A percentile compares a stretch with the other conserved stretches of the same genome.
Conservation (phyloP, 2,888 invertebrate genomes). For the Agonopterix heracliana region DNA sequence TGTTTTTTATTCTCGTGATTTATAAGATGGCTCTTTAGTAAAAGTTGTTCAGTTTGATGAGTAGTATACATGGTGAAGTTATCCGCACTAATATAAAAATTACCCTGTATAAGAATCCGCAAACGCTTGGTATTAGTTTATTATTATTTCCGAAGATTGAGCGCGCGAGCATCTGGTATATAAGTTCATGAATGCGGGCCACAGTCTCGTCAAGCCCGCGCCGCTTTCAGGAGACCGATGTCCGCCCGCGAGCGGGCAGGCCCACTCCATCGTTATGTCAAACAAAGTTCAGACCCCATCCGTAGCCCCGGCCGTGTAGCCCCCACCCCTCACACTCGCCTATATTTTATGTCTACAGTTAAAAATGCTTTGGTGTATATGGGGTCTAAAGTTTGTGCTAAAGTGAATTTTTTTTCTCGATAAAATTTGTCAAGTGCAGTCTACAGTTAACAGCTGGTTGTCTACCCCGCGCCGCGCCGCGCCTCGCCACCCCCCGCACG, state of each 20-base stretch:
- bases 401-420: constrained; percentile 18
- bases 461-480: background rate
- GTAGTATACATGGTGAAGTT: too few relatives aligned
- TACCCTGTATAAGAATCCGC: too few relatives aligned
- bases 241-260: constrained; percentile 11
- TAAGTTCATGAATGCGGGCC: too few relatives aligned
- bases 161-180: too few relatives aligned
- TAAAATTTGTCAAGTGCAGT: constrained; percentile 15
- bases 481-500: background rate
- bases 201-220: too few relatives aligned
- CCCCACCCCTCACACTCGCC: background rate
- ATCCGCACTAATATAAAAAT: too few relatives aligned
- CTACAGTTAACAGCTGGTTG: background rate
- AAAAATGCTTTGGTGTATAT: constrained; percentile 3
- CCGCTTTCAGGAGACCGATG: constrained; percentile 1
- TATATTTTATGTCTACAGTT: background rate
- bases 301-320: background rate
- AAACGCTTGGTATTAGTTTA: too few relatives aligned
- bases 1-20: too few relatives aligned
- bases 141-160: too few relatives aligned
- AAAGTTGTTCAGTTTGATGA: too few relatives aligned
- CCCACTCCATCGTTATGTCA: constrained; percentile 6
- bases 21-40: too few relatives aligned
- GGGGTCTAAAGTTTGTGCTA: constrained; percentile 32
- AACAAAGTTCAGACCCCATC: constrained; percentile 11